Evolutionary conservation across 2,888 invertebrate genomes (phyloP), one percentile per base, ranked within the genome.

Genomic region (Willowsia nigromaculata): DNA sequence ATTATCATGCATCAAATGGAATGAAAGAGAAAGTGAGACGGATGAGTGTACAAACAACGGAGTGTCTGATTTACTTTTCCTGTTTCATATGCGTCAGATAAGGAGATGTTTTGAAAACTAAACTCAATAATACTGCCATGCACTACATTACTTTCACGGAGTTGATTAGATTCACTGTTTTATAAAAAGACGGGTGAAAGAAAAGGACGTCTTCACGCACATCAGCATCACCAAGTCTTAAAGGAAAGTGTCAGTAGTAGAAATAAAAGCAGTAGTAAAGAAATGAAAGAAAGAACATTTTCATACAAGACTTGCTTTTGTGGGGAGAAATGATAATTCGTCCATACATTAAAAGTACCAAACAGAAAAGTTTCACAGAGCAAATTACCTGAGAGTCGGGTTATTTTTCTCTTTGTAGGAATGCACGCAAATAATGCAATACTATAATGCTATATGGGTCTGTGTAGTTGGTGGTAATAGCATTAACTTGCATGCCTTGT

Each of bases 91-190:
- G 2, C 15, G 62, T 30, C 62, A 62, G 62, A 15, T 30, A 5
- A 30, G 15, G 43, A 68, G 68, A 40, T 74, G 68, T 74, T 74
- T 47, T 74, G 74, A 47, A 74, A 74, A 47, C 43, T 74, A 71
- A 71, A 71, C 68, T 71, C 68, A 71, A 71, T 71, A 37, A 40
- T 71, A 71, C 40, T 37, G 43, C 11, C 68, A 47, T 74, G 15
- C 74, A 74, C 43, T 74, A 47, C 74, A 74, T 47, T 74, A 25
- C 74, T 47, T 30, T 47, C 43, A 43, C 47, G 27, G 27, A 74
- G 74, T 74, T 71, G 37, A 71, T 71, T 71, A 71, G 40, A 71
- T 71, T 71, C 18, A 7, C 27, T 27, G 43, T 74, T 71, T 71
- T 22, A 71, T 43, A 71, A 71, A 71, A 71, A 71, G 22, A 22